A percentile compares a stretch with the other conserved stretches of the same genome.
phyloP scores from a whole-genome alignment of 2,888 invertebrate genomes.

The Margaritifera margaritifera region DNA sequence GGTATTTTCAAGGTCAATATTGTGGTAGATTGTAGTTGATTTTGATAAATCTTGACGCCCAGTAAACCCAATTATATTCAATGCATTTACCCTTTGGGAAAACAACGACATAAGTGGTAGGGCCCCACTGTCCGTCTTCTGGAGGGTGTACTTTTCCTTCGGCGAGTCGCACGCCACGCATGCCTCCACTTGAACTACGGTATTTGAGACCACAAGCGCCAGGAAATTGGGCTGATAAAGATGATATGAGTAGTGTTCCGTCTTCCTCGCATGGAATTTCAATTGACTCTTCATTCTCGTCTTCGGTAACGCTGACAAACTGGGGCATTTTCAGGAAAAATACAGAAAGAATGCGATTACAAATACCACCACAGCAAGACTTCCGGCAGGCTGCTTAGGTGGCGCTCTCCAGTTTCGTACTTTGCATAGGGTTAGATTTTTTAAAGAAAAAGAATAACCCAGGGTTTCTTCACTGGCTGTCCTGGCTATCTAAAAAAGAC shows the following conservation, averaged over 20 bases:
- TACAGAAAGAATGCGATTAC: not conserved
- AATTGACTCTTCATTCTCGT: constrained; percentile 92
- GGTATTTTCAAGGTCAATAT: too few species aligned
- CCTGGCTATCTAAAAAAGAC: too few species aligned
- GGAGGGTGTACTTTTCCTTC: constrained; percentile 95
- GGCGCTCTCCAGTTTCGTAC: too few species aligned
- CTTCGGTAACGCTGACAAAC: constrained; percentile 94
- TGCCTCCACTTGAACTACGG: constrained; percentile 81
- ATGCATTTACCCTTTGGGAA: constrained; percentile 74
- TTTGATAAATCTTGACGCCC: too few species aligned
- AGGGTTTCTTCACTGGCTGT: too few species aligned
- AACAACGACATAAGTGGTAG: constrained; percentile 79
- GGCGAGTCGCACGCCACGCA: constrained; percentile 80
- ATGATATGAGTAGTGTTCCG: constrained; percentile 90
- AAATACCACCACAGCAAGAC: not conserved
- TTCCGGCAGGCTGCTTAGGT: too few species aligned
- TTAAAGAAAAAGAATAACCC: too few species aligned
- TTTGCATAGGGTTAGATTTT: too few species aligned
- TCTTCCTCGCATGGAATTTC: constrained; percentile 96
- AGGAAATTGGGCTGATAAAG: constrained; percentile 96
- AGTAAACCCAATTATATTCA: constrained; percentile 4
- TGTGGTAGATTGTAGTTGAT: too few species aligned
- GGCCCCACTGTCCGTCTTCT: constrained; percentile 84
- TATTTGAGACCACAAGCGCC: constrained; percentile 98
- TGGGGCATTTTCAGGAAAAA: constrained; percentile 48